Conservation (phyloP, 2,797 vertebrate species). For the Onychomys arenicola region DNA sequence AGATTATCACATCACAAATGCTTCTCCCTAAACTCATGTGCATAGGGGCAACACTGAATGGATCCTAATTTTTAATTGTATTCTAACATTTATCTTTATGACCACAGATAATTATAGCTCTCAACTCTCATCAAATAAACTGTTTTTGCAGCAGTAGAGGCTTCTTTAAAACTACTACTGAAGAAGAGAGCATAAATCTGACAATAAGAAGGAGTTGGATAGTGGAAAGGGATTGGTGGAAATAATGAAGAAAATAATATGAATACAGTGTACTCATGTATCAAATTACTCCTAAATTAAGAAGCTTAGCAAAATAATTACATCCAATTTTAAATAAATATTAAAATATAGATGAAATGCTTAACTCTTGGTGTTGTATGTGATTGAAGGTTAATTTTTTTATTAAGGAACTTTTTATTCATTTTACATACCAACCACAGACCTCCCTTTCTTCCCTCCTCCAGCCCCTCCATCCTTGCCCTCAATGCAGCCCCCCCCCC, state of each 20-base stretch:
- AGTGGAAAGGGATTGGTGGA: background rate
- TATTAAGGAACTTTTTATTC: too few species aligned
- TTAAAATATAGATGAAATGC: background rate
- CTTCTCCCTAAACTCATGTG: background rate
- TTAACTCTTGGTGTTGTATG: background rate
- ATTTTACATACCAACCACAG: too few species aligned
- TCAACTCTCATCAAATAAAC: background rate
- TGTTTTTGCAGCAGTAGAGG: background rate
- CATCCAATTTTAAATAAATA: background rate
- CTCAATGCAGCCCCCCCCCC: too few species aligned
- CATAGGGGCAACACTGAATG: too few species aligned
- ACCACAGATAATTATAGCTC: too few species aligned
- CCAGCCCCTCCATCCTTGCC: too few species aligned
- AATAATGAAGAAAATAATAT: background rate
- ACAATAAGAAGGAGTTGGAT: background rate
- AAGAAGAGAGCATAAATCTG: background rate
- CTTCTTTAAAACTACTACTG: background rate
- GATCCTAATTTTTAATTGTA: background rate
- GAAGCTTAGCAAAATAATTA: background rate
- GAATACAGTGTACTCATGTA: background rate
- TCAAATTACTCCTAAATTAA: background rate
- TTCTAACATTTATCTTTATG: background rate
- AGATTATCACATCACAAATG: background rate
- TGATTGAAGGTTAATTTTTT: conserved; percentile 39
- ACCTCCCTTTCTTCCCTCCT: too few species aligned